phyloP scores from a whole-genome alignment of 35 echinoderm and acorn worm species.

The Heliocidaris tuberculata region DNA sequence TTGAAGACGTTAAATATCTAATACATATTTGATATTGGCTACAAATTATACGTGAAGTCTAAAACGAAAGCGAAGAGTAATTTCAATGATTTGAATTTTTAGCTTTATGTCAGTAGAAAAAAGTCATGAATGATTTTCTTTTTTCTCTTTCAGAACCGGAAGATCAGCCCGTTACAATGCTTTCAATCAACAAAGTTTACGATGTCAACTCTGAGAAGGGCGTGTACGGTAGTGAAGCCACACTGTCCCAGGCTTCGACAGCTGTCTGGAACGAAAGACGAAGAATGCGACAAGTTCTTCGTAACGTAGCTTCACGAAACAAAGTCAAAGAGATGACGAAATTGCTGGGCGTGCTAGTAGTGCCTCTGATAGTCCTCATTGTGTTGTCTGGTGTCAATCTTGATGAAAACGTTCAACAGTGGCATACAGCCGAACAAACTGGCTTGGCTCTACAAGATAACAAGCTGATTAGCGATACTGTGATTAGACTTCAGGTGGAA shows the following conservation, averaged over 20 bases:
- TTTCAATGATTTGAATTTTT: too few relatives aligned
- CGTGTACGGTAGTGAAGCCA: neutral
- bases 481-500: constrained; percentile 48
- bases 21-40: too few relatives aligned
- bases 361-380: constrained; percentile 20
- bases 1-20: too few relatives aligned
- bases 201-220: constrained; percentile 1
- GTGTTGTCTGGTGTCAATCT: constrained; percentile 3
- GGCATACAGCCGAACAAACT: neutral
- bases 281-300: constrained; percentile 20
- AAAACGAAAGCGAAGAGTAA: too few relatives aligned
- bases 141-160: neutral
- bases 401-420: neutral
- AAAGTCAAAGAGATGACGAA: constrained; percentile 40
- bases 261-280: neutral
- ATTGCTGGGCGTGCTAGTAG: neutral
- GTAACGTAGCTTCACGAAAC: neutral
- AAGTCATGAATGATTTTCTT: neutral
- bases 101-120: too few relatives aligned
- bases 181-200: neutral
- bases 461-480: constrained; percentile 21
- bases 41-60: too few relatives aligned
- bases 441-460: neutral
- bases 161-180: neutral
- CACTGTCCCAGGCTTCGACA: constrained; percentile 29